phyloP scores from a whole-genome alignment of 1,140 invertebrate species.

The Caenorhabditis tropicalis region DNA sequence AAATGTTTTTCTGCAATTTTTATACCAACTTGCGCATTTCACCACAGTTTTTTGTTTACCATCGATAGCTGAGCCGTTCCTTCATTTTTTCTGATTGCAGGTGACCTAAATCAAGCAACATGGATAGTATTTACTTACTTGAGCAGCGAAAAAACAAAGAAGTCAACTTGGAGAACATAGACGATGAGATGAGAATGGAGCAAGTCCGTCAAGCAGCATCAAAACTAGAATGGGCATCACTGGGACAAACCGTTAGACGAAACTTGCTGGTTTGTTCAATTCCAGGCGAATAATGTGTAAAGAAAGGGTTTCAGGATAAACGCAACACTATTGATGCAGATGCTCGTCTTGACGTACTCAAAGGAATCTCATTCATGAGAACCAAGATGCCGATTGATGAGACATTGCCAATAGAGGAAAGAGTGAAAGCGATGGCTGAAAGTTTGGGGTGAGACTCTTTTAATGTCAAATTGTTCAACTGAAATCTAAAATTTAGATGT shows the following conservation, averaged over 20 bases:
- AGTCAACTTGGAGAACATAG: constrained; percentile 1
- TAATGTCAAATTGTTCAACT: background rate
- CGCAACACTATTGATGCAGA: constrained; percentile 27
- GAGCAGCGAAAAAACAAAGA: background rate
- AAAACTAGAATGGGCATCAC: constrained; percentile 10
- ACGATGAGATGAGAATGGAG: background rate
- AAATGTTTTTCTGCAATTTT: too few relatives aligned
- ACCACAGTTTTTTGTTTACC: too few relatives aligned
- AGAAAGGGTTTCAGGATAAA: background rate
- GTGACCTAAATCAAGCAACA: background rate
- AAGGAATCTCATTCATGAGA: background rate
- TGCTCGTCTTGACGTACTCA: background rate
- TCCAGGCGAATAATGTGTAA: background rate
- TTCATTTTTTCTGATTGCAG: too few relatives aligned
- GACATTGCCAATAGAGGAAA: background rate
- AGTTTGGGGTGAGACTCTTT: constrained; percentile 2
- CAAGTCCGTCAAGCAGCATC: background rate
- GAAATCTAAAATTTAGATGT: background rate
- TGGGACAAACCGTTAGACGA: background rate
- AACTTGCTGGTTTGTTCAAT: constrained; percentile 12
- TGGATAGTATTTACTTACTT: background rate
- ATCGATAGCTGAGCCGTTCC: too few relatives aligned
- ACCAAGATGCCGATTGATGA: background rate
- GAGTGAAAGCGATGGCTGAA: background rate
- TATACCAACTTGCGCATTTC: too few relatives aligned